Evolutionary conservation across 2,797 vertebrate genomes (phyloP).

Genomic region (Columba guinea): DNA sequence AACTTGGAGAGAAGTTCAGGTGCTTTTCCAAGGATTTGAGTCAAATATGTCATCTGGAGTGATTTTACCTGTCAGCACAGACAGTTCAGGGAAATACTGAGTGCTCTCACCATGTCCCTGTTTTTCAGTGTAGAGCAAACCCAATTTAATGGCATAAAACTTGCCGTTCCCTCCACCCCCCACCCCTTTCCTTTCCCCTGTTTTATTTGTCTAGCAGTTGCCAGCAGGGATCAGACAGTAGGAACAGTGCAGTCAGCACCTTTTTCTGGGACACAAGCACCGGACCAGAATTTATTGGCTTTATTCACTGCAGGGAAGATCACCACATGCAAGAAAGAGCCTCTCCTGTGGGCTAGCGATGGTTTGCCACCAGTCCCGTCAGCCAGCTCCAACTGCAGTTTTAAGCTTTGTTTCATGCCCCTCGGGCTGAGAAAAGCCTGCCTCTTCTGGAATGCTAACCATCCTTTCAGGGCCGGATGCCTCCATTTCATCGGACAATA

Average conservation of each 20-base stretch:
- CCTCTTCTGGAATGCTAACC: conserved; percentile 1
- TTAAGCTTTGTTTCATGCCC: not conserved
- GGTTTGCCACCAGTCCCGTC: not conserved
- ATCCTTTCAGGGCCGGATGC: not conserved
- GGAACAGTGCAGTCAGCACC: conserved; percentile 53
- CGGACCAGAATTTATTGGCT: conserved; percentile 16
- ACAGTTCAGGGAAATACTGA: not conserved
- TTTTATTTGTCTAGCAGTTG: conserved; percentile 44
- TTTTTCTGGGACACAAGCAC: conserved; percentile 45
- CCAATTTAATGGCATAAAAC: not conserved
- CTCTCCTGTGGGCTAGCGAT: not conserved
- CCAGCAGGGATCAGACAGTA: conserved; percentile 41
- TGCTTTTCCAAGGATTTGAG: conserved; percentile 24
- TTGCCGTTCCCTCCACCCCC: not conserved
- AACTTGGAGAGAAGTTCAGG: not conserved
- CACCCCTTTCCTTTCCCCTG: not conserved
- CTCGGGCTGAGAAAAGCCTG: not conserved
- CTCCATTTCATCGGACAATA: not conserved
- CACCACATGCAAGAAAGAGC: not conserved
- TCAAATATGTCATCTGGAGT: conserved; percentile 23
- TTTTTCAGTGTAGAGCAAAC: not conserved
- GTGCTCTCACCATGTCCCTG: not conserved
- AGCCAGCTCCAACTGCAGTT: not conserved
- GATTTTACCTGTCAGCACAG: conserved; percentile 37
- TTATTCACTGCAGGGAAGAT: not conserved